Conservation (phyloP, 2,888 invertebrate genomes). For the Eupithecia dodoneata region DNA sequence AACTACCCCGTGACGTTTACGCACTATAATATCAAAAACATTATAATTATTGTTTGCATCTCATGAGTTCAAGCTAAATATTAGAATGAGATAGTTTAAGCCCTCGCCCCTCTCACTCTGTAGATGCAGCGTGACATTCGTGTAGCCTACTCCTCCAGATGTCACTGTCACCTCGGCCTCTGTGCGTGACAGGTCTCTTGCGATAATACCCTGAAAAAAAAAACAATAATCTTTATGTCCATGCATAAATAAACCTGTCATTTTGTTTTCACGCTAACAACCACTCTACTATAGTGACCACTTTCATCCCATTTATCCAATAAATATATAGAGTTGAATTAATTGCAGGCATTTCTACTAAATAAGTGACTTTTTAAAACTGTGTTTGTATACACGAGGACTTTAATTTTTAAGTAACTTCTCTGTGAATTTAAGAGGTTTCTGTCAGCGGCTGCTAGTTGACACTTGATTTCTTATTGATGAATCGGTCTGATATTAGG, state of each 20-base stretch:
- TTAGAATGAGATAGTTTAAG: conserved; percentile 73
- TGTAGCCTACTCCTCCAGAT: conserved; percentile 70
- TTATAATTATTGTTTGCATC: not conserved
- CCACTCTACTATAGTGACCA: no score
- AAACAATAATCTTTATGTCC: not conserved
- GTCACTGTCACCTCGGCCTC: conserved; percentile 67
- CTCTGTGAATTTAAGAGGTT: not conserved
- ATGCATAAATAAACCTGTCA: not conserved
- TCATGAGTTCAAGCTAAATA: conserved; percentile 60
- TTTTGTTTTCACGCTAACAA: no score
- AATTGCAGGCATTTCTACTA: no score
- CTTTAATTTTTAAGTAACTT: not conserved
- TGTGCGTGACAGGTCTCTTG: conserved; percentile 69
- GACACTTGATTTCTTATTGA: not conserved
- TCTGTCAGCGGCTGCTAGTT: not conserved
- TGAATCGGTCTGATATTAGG: not conserved
- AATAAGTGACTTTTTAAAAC: no score
- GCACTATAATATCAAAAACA: no score
- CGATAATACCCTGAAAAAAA: conserved; percentile 68
- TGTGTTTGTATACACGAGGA: not conserved
- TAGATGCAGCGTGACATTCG: conserved; percentile 69
- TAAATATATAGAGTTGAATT: no score
- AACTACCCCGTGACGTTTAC: no score
- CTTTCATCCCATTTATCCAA: no score
- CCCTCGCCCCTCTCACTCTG: conserved; percentile 67